phyloP scores from a whole-genome alignment of 2,113 vertebrate species.

The Hippocampus mohnikei region DNA sequence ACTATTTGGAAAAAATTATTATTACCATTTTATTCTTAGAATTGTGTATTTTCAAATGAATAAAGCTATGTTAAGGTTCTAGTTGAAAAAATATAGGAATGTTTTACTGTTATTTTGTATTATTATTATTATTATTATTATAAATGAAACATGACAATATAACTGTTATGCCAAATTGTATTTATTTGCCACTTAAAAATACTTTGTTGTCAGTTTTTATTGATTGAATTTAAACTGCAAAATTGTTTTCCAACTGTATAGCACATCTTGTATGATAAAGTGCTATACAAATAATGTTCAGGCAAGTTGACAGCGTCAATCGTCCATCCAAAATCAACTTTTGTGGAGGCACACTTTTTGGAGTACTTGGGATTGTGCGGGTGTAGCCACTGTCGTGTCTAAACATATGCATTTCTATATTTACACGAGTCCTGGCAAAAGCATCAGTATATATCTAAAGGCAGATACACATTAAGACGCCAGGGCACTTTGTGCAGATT shows the following conservation, averaged over 20 bases:
- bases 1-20: background rate
- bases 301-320: background rate
- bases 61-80: too few species aligned
- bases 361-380: background rate
- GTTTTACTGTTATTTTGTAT: too few species aligned
- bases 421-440: conserved; percentile 24
- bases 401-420: conserved; percentile 18
- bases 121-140: too few species aligned
- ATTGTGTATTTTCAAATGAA: background rate
- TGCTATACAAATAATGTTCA: background rate
- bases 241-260: too few species aligned
- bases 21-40: background rate
- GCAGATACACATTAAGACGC: conserved; percentile 35
- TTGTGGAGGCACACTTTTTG: background rate
- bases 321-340: background rate
- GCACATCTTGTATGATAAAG: too few species aligned
- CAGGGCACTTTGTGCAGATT: conserved; percentile 66
- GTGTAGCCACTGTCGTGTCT: background rate
- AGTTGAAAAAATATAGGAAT: too few species aligned
- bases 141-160: too few species aligned
- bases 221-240: too few species aligned
- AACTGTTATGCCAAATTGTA: too few species aligned
- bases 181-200: too few species aligned
- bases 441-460: conserved; percentile 57
- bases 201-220: too few species aligned